A percentile compares a stretch with the other conserved stretches of the same genome.
phyloP scores from a whole-genome alignment of 2,888 invertebrate species.

The Megalurothrips usitatus region DNA sequence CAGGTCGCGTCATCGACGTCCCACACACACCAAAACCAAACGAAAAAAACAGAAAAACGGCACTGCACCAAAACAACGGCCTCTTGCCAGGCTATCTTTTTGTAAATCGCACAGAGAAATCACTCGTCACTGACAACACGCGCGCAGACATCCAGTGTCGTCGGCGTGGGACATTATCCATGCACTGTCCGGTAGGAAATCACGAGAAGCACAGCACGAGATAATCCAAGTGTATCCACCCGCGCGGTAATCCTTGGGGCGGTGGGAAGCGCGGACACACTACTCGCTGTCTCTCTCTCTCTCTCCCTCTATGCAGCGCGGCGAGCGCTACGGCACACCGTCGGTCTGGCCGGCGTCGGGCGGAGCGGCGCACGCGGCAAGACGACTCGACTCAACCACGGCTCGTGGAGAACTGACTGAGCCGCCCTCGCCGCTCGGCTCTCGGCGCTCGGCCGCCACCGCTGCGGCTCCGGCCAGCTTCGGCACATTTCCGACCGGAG shows the following conservation, averaged over 20 bases:
- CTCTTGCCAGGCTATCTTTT: neutral
- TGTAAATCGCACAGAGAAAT: neutral
- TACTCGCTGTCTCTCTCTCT: conserved; percentile 16
- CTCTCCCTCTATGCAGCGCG: neutral
- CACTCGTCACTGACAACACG: neutral
- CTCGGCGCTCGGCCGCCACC: neutral
- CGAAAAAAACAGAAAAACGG: neutral
- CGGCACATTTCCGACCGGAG: conserved; percentile 25
- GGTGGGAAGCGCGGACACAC: conserved; percentile 28
- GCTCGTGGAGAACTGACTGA: conserved; percentile 5
- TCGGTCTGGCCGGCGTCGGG: neutral
- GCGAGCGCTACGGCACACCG: neutral
- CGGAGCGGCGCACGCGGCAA: neutral
- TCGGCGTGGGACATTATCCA: conserved; percentile 2
- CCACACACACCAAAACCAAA: neutral
- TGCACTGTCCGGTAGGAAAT: neutral
- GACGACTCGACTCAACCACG: neutral
- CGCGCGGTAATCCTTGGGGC: conserved; percentile 27
- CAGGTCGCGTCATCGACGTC: conserved; percentile 22
- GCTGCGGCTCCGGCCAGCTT: conserved; percentile 14
- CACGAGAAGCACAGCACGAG: conserved; percentile 31
- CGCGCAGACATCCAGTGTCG: neutral
- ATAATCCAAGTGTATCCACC: conserved; percentile 28
- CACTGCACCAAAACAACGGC: neutral
- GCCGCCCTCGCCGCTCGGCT: neutral